Base-by-base conservation (phyloP, 1,140 invertebrate species). In the Harlomillsia oculata region DNA sequence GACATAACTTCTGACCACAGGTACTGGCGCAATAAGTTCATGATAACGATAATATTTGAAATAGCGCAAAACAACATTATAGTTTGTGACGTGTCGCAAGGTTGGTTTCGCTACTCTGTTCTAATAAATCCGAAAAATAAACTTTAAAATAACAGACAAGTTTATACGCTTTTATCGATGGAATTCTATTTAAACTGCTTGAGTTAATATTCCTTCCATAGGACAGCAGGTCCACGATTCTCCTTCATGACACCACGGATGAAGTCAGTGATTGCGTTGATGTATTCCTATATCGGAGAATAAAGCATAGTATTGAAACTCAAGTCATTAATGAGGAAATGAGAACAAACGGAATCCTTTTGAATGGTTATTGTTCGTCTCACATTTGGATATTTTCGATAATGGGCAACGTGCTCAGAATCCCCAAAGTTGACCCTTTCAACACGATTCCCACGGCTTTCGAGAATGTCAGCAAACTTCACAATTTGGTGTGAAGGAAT, bases 401-500 rank as follows among this genome's bases (percentile, higher is more conserved):
- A 64, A 55, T 64, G 62, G 20, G 53, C 34, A 9, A 60, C 57
- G 34, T 64, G 62, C 18, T 25, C 16, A 13, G 57, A 60, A 5
- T 53, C 62, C 20, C 9, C 39, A 25, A 64, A 60, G 9, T 64
- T 60, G 5, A 53, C 23, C 23, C 34, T 48, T 13, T 48, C 32
- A 20, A 64, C 52, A 16, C 40, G 30, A 43, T 60, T 64, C 11
- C 51, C 62, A 20, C 36, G 40, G 6, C 40, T 29, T 13, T 64
- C 63, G 9, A 70, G 58, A 56, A 73, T 67, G 18, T 74, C 66
- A 49, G 73, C 69, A 46, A 76, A 69, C 43, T 70, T 69, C 28
- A 65, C 61, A 41, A 64, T 26, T 30, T 57, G 32, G 5, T 11
- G n/a, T 3, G 9, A 9, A 28, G 75, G 72, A 64, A 78, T 78